Evolutionary conservation across 1,140 invertebrate genomes (phyloP), one percentile per base, ranked within the genome.

Genomic region (Brachionus paranguensis): DNA sequence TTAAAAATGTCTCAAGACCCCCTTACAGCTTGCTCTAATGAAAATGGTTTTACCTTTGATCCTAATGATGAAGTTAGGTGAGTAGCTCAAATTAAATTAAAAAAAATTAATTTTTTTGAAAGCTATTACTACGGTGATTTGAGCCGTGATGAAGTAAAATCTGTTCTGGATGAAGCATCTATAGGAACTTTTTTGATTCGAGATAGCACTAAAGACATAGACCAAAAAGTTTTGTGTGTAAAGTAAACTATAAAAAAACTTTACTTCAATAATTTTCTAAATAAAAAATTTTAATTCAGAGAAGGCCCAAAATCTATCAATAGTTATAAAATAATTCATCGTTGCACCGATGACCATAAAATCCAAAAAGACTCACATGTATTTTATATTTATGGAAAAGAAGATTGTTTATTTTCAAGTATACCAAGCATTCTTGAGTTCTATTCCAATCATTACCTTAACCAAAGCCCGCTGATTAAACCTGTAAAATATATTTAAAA

Each of bases 191-290:
- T 81, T 81, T 29, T 81, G 6, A 81, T 81, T 64, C 17, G 78
- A 64, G 78, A 81, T 24, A 81, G 78, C 20, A 60, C 64, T 24
- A 81, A 81, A 64, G 78, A 81, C 43, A 37, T 43, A 20, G 78
- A 68, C 37, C 78, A 81, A 37, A 81, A 81, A 81, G 78, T 81
- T 20, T 64, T 81, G 43, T 81, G 78, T 81, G 78, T 81, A 12
- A 81, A 81, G 78, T 81, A 81, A 81, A 14, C 3, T 33, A 0
- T 60, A 41, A 55, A 37, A 37, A 37, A 37, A 37, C 20, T 60
- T 7, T 17, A n/a, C 29, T 29, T 27, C 12, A 55, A 6, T 17
- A 79, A 41, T 33, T 17, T 14, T 33, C 20, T 60, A 12, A 14
- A n/a, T n/a, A n/a, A 17, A 11, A 37, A n/a, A 11, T 47, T 17